phyloP scores from a whole-genome alignment of 2,113 vertebrate genomes.

The Megaceryle maxima region DNA sequence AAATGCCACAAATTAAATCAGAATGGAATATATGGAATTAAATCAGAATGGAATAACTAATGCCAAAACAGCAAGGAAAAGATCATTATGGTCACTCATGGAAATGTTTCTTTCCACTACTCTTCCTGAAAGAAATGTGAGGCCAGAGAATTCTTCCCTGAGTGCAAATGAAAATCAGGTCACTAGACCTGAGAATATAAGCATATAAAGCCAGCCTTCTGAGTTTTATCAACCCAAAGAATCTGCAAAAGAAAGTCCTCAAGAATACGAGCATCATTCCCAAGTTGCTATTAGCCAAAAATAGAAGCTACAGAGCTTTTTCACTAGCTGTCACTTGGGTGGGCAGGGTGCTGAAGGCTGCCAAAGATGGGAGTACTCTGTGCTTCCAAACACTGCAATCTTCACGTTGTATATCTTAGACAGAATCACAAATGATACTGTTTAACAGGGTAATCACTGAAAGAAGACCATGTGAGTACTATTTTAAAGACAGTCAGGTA shows the following conservation, averaged over 20 bases:
- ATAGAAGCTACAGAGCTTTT: not conserved
- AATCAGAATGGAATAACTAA: conserved; percentile 18
- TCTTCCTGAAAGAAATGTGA: not conserved
- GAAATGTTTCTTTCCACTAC: not conserved
- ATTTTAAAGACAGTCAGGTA: not conserved
- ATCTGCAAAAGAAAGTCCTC: not conserved
- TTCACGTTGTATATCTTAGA: not conserved
- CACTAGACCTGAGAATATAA: not conserved
- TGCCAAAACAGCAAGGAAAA: not conserved
- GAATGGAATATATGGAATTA: not conserved
- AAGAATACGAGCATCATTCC: not conserved
- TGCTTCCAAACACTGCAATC: not conserved
- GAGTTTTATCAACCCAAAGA: not conserved
- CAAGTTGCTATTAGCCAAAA: not conserved
- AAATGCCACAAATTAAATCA: conserved; percentile 54
- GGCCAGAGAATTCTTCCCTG: not conserved
- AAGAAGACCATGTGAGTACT: not conserved
- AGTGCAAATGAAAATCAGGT: not conserved
- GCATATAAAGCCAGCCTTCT: not conserved
- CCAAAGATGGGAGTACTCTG: not conserved
- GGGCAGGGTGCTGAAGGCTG: not conserved
- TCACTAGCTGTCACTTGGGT: not conserved
- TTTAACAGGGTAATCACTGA: not conserved
- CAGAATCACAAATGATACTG: fast-evolving
- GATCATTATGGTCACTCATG: not conserved